These are phyloP conservation scores for Pseudomyrmex gracilis DNA, from an alignment of 1,140 invertebrate species.

Conservation along the genomic window DNA sequence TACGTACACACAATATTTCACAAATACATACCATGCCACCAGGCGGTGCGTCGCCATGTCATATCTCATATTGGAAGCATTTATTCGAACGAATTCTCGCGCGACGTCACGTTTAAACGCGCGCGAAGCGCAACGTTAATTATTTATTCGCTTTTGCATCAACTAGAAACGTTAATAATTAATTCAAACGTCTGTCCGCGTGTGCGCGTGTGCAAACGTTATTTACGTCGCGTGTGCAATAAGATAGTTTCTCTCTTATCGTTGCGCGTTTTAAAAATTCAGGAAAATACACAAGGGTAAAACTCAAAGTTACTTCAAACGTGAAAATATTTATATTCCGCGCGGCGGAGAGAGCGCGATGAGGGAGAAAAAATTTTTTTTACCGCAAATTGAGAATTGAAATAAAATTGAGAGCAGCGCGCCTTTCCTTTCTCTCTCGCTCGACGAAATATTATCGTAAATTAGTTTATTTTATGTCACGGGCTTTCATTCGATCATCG, in stretches of 20 bases:
- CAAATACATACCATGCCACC: background rate
- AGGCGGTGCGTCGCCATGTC: background rate
- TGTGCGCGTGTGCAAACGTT: background rate
- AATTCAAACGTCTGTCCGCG: background rate
- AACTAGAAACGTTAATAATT: background rate
- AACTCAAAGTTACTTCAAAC: background rate
- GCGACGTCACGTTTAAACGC: background rate
- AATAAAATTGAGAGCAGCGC: background rate
- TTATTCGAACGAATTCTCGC: constrained; percentile 18
- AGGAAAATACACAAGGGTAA: too few species aligned
- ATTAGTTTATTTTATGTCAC: background rate
- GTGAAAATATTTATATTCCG: background rate
- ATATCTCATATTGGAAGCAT: background rate
- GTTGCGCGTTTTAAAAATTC: too few species aligned
- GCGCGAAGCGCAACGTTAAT: background rate
- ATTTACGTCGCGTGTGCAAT: background rate
- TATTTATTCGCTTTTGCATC: constrained; percentile 3
- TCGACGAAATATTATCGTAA: background rate
- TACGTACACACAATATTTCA: background rate
- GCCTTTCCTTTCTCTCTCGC: background rate
- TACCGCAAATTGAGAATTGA: constrained; percentile 2
- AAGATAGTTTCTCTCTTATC: background rate
- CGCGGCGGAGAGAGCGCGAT: background rate
- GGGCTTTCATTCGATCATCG: background rate
- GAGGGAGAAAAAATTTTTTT: background rate